A percentile compares a stretch with the other conserved stretches of the same genome.
phyloP scores from a whole-genome alignment of 2,113 vertebrate species.

The Brachypodius melanocephalos region DNA sequence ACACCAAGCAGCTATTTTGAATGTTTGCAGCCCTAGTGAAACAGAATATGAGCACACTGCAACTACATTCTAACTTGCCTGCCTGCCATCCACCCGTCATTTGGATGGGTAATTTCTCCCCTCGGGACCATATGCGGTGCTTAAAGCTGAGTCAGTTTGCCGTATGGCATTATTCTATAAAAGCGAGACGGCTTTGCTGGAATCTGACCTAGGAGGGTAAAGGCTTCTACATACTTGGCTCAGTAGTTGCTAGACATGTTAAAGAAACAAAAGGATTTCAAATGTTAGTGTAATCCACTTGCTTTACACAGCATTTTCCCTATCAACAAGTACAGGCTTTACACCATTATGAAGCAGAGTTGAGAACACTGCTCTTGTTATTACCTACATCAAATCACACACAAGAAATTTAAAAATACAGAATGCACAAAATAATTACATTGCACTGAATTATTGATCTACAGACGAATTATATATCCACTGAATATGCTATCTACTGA shows the following conservation, averaged over 20 bases:
- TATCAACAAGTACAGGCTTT: neutral
- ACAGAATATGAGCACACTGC: constrained; percentile 34
- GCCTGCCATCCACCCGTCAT: constrained; percentile 43
- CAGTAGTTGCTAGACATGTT: constrained; percentile 54
- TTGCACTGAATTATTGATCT: neutral
- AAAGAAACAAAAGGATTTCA: constrained; percentile 20
- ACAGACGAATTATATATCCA: neutral
- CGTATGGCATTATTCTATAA: constrained; percentile 21
- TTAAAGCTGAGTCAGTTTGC: constrained; percentile 54
- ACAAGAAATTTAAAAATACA: neutral
- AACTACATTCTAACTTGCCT: constrained; percentile 32
- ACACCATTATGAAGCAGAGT: neutral
- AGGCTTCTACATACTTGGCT: constrained; percentile 21
- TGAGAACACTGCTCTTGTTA: neutral
- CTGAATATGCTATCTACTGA: neutral
- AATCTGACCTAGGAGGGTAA: constrained; percentile 50
- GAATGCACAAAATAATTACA: neutral
- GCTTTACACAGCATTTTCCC: neutral
- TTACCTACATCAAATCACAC: neutral
- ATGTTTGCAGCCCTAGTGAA: constrained; percentile 33
- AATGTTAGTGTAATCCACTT: neutral
- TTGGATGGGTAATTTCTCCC: constrained; percentile 40
- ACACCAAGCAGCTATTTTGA: constrained; percentile 49
- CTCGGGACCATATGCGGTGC: constrained; percentile 20
- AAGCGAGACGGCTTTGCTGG: constrained; percentile 18